Evolutionary conservation across 2,888 invertebrate genomes (phyloP), one percentile per base, ranked within the genome.

Genomic region (Drosophila robusta): DNA sequence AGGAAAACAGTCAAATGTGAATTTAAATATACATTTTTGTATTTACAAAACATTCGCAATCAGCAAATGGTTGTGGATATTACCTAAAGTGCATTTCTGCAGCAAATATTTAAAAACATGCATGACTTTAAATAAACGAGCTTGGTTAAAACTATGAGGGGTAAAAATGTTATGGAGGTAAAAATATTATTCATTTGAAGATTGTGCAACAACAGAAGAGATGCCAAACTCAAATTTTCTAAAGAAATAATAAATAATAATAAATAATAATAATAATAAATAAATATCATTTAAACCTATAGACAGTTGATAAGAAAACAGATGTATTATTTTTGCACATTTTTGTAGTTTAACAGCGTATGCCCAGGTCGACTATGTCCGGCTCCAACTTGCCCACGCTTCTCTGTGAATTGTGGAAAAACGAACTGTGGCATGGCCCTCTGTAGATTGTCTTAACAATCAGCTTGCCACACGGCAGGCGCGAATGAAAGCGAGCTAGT

Each of bases 381-480:
- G 7, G 7, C 14, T 11, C 9, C 1, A 12, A 24, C 32, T 12
- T 7, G 22, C 16, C 32, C 22, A 18, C 61, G 47, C 41, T 49
- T 29, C 29, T 29, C 56, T 36, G 11, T 16, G 52, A 57, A 52
- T 52, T 52, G 38, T 45, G 29, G 39, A 38, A 62, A 41, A 46
- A 47, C 9, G 22, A 7, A 44, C 42, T 29, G 51, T 16, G 24
- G 16, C 14, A 42, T 4, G 39, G 12, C 34, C 14, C 46, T 50
- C 26, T 50, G 39, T 61, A 58, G 41, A 68, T 78, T 68, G 72
- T 78, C 60, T 62, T 63, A 57, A 54, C 79, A 60, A 58, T 45
- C 47, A 49, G 52, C 44, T 61, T 26, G 51, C 32, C 55, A 66
- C 54, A 60, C 60, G 65, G 57, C 49, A 16, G 49, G 42, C 49